Evolutionary conservation across 2,113 vertebrate species (phyloP), one percentile per base, ranked within the genome.

Genomic region (Epinephelus lanceolatus): DNA sequence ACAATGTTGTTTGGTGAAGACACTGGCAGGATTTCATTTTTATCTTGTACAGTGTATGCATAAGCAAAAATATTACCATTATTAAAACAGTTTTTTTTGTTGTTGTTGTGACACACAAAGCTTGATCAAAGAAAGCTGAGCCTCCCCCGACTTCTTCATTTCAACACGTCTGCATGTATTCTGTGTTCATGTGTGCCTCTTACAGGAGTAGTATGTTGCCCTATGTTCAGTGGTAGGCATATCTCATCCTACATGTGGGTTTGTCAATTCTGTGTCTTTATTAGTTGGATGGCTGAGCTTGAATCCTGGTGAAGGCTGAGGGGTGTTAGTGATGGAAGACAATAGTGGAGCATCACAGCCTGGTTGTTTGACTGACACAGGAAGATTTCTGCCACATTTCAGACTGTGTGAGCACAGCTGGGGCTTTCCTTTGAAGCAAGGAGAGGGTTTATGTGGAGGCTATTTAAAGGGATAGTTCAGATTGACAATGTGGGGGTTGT

Each of bases 311-410:
- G 47, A 56, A 59, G 49, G 37, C 47, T 49, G 52, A 23, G 17
- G 2, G 62, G 42, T 71, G 76, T 80, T 33, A 47, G 47, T 57
- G 67, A 82, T 78, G 56, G 57, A 37, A 59, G 71, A 76, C 57
- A 76, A 71, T n/a, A 45, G 61, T 37, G 67, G 13, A 71, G 74
- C 55, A 49, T 42, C 59, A 65, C 33, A 72, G 7, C 13, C 42
- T n/a, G 37, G 27, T 15, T 23, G 14, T 6, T 55, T 60, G 19
- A 76, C 33, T 65, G 76, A 84, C 72, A 66, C 3, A 1, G 21
- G 21, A 25, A 3, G 23, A 62, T 62, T 23, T 21, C 18, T 10
- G 2, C 3, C 37, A 52, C 2, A 27, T 63, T 40, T 80, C 21
- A 63, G 45, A 23, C 13, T 37, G 33, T 49, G 23, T 18, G 25